Base-by-base conservation (phyloP, 2,888 invertebrate species). In the Tachina lurida region DNA sequence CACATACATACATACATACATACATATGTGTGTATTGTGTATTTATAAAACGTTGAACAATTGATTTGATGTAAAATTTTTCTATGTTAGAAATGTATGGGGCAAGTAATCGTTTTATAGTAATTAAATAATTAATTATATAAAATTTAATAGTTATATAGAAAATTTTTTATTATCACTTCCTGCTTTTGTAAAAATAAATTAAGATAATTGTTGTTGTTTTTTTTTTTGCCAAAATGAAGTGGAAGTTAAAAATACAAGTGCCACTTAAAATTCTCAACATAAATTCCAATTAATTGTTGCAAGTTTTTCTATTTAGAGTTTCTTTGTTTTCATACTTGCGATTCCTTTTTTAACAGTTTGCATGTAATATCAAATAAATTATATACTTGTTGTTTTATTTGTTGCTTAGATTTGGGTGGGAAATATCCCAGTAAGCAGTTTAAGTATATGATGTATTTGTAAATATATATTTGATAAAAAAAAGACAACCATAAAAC, bases 281-380 rank as follows among this genome's bases (percentile, higher is more conserved):
- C 80, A 76, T 63, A 81, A 77, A 81, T 85, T 85, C 68, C 81
- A 85, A 85, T 85, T 81, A 81, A 81, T 77, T 81, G 84, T 81
- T 84, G 67, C 19, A 77, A 71, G 43, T 76, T 82, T 71, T 22
- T 49, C 41, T 47, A 22, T 54, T 71, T 45, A 52, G 52, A 67
- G 67, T 45, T 73, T 47, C 43, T 22, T 60, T 83, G 54, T 58
- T 60, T 52, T 9, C 17, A 17, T 52, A 4, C 56, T 41, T 39
- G 39, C 31, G 54, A 31, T 70, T 65, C 56, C 56, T 56, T 22
- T 31, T 47, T 39, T 12, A 62, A 52, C 31, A 81, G 78, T 78
- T 74, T 70, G 63, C 70, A 81, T 78, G 70, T 39, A 74, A 85
- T 85, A 82, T 74, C 49, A 78, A 85, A 82, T 78, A 58, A 73